Evolutionary conservation across 2,113 vertebrate species (phyloP).

Genomic region (Eptesicus fuscus): DNA sequence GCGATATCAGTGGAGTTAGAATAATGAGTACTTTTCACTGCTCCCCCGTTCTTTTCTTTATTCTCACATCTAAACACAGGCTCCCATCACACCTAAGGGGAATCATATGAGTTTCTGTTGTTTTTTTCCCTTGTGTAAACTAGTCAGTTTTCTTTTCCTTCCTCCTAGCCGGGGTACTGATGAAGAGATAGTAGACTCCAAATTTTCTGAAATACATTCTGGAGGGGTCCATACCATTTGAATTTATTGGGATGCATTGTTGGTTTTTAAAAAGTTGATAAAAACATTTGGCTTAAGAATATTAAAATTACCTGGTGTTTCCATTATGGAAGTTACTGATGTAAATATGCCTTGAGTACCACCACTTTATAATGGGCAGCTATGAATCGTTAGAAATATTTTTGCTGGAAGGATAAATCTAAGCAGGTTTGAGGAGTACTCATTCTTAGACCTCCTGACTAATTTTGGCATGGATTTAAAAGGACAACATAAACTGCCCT

Average conservation of each 20-base stretch:
- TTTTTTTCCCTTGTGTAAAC: not conserved
- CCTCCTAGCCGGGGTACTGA: not conserved
- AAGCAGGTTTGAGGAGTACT: not conserved
- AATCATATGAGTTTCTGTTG: not conserved
- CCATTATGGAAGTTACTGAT: not conserved
- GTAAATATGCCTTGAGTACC: not conserved
- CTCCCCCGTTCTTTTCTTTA: not conserved
- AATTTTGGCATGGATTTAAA: not conserved
- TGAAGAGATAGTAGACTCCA: not conserved
- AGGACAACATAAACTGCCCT: not conserved
- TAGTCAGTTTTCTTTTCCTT: not conserved
- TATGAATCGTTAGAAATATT: not conserved
- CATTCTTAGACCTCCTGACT: not conserved
- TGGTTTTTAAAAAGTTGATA: not conserved
- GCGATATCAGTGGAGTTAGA: not conserved
- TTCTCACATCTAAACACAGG: not conserved
- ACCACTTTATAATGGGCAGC: not conserved
- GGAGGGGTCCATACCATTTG: not conserved
- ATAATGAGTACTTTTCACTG: not conserved
- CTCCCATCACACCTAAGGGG: not conserved
- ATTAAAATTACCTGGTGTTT: conserved; percentile 5
- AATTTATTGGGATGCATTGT: not conserved
- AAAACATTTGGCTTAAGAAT: not conserved
- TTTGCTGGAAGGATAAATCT: not conserved
- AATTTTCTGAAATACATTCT: not conserved